Conservation (phyloP, 92 coral and sea anemone genomes). For the Epizoanthus ramosus region DNA sequence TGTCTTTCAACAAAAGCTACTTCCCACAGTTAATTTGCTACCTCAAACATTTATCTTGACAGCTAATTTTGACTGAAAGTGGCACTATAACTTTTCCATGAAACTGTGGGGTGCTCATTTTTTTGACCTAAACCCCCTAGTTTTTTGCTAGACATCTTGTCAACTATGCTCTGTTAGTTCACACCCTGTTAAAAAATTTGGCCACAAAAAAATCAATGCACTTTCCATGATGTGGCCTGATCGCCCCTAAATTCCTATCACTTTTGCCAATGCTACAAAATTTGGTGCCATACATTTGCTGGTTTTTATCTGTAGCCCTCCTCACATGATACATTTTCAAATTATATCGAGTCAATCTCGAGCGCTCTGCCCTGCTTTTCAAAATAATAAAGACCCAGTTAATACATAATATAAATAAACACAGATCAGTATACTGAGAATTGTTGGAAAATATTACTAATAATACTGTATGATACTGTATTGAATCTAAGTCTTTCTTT, state of each 20-base stretch:
- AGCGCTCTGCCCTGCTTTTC: constrained; percentile 9
- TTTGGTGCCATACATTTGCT: constrained; percentile 5
- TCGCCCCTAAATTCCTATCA: neutral
- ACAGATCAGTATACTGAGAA: constrained; percentile 1
- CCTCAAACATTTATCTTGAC: neutral
- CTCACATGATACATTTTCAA: constrained; percentile 4
- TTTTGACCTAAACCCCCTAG: constrained; percentile 7
- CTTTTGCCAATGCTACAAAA: constrained; percentile 1
- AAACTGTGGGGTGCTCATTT: constrained; percentile 7
- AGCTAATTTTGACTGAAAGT: neutral
- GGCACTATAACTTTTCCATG: neutral
- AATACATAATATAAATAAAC: constrained; percentile 5
- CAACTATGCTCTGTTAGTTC: constrained; percentile 6
- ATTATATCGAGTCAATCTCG: neutral
- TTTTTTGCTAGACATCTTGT: constrained; percentile 16
- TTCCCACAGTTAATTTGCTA: constrained; percentile 8
- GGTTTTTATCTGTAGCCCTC: neutral
- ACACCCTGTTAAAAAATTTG: constrained; percentile 23
- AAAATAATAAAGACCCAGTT: constrained; percentile 18
- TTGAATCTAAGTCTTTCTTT: neutral
- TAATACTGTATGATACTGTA: neutral
- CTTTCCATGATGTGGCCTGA: neutral
- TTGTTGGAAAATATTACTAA: neutral
- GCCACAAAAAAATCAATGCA: constrained; percentile 4
- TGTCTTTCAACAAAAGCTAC: neutral